A percentile compares a stretch with the other conserved stretches of the same genome.
Evolutionary conservation across 2,797 vertebrate genomes (phyloP).

Genomic region (Coregonus ussuriensis): DNA sequence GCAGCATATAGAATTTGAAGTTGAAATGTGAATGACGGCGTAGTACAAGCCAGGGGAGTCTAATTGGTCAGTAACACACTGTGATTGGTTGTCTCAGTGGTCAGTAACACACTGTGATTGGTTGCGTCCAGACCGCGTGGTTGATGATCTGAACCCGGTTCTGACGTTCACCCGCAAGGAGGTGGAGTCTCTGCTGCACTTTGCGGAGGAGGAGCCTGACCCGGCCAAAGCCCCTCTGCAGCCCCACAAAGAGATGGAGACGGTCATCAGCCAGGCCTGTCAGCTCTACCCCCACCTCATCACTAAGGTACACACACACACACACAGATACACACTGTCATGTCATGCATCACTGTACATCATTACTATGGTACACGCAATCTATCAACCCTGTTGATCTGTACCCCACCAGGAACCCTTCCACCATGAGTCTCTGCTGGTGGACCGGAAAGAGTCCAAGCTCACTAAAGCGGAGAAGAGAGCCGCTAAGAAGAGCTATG

Average conservation of each 20-base stretch:
- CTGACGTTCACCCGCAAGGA: conserved; percentile 96
- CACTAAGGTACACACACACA: conserved; percentile 84
- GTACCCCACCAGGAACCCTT: conserved; percentile 85
- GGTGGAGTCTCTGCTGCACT: conserved; percentile 96
- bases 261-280: conserved; percentile 86
- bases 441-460: conserved; percentile 97
- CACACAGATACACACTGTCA: neutral
- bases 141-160: conserved; percentile 97
- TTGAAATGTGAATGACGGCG: neutral
- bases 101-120: neutral
- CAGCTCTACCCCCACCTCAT: conserved; percentile 89
- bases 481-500: conserved; percentile 97
- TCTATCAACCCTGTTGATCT: conserved; percentile 2
- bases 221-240: conserved; percentile 67
- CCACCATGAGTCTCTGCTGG: conserved; percentile 94
- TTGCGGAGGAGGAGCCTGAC: conserved; percentile 93
- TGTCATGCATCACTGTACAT: neutral
- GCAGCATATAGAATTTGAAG: neutral
- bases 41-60: too few species aligned
- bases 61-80: neutral
- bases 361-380: neutral
- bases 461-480: conserved; percentile 98
- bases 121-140: conserved; percentile 86
- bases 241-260: conserved; percentile 75
- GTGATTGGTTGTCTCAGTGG: neutral